These are phyloP conservation scores for Enteromius fasciolatus DNA, from an alignment of 2,797 vertebrate genomes.

Conservation along the genomic window DNA sequence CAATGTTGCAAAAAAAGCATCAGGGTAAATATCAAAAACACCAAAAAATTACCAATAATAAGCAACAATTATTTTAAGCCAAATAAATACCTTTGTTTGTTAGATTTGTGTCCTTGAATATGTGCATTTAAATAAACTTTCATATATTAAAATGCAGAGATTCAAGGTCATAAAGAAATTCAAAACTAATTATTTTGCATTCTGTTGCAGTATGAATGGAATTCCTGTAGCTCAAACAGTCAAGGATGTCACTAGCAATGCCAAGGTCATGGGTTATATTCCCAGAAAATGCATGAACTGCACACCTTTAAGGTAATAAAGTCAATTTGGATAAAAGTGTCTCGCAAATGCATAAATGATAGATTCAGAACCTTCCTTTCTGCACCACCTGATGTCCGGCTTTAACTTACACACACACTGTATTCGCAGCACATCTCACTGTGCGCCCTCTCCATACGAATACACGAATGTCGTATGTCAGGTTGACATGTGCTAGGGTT, in stretches of 20 bases:
- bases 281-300: neutral
- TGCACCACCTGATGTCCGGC: neutral
- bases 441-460: neutral
- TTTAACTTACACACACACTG: neutral
- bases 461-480: slow-evolving; percentile 64
- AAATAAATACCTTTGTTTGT: neutral
- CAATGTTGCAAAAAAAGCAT: neutral
- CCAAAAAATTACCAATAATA: neutral
- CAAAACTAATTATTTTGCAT: neutral
- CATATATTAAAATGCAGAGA: neutral
- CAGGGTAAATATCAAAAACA: neutral
- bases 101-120: neutral
- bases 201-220: neutral
- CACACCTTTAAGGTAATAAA: neutral
- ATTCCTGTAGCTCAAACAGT: neutral
- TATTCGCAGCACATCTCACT: neutral
- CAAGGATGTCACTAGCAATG: neutral
- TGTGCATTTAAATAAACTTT: neutral
- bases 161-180: neutral
- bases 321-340: neutral
- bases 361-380: neutral
- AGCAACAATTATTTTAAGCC: neutral
- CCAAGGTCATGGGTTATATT: slow-evolving; percentile 3
- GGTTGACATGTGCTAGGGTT: slow-evolving; percentile 67
- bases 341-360: neutral